These are phyloP conservation scores for Acholoe squamosa DNA, from an alignment of 2,888 invertebrate genomes.

Conservation along the genomic window DNA sequence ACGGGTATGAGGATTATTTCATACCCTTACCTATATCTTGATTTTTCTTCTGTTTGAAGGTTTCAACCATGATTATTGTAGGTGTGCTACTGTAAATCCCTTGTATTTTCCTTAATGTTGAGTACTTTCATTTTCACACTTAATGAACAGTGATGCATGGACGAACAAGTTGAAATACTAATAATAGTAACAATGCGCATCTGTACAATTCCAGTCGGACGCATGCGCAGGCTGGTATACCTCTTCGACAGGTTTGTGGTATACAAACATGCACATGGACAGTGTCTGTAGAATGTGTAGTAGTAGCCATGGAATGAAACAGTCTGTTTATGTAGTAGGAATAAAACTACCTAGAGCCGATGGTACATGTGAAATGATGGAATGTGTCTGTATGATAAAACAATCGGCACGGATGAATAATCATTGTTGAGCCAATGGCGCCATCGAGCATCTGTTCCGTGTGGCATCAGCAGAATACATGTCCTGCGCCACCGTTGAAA, in stretches of 20 bases:
- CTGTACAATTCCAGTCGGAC: background rate
- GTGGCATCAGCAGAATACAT: background rate
- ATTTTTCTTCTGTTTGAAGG: no score
- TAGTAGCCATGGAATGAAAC: constrained; percentile 49
- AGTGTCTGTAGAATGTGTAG: background rate
- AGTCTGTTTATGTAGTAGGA: constrained; percentile 1
- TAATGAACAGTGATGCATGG: constrained; percentile 2
- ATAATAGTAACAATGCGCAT: background rate
- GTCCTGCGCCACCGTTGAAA: background rate
- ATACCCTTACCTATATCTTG: no score
- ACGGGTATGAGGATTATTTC: no score
- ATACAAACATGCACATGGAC: background rate
- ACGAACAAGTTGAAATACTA: constrained; percentile 18
- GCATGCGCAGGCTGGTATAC: background rate
- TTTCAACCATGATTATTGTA: no score
- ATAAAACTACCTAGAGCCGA: background rate
- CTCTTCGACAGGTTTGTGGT: background rate
- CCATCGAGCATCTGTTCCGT: constrained; percentile 1
- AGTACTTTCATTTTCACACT: no score
- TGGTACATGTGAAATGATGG: constrained; percentile 57
- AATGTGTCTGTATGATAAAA: constrained; percentile 53
- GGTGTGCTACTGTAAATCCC: no score
- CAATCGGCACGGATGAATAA: constrained; percentile 23
- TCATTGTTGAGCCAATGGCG: constrained; percentile 49
- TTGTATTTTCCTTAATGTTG: no score